Evolutionary conservation across 2,888 invertebrate genomes (phyloP), one percentile per base, ranked within the genome.

Genomic region (Sinotaia quadrata): DNA sequence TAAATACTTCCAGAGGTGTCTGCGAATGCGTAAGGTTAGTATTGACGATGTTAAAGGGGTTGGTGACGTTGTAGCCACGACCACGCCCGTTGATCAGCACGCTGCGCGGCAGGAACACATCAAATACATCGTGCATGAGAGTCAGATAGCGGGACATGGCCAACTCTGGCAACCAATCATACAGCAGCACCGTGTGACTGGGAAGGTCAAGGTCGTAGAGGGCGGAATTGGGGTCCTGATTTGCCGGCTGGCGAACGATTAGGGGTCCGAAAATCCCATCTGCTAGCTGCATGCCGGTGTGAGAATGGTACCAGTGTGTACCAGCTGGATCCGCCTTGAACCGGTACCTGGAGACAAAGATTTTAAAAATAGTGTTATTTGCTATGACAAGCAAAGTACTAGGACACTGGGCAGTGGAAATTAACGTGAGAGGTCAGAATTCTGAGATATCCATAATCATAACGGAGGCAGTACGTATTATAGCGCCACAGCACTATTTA

Each of bases 131-230:
- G 84, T 95, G 94, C 85, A 96, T 96, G 27, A 92, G 91, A 0
- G 93, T 90, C 87, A 95, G 95, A 88, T 93, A 93, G 18, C 21
- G 15, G 5, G 56, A 24, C 68, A 68, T 51, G 41, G 61, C n/a
- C 33, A 63, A 54, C 1, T 92, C 91, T n/a, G 92, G 90, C 47
- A 93, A 91, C 96, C 96, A 96, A 88, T 96, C 96, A 84, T 94
- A 94, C 78, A 96, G 89, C 27, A 95, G 86, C 89, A 95, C 91
- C 2, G 94, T 93, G 87, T 96, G 96, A 0, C 95, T 95, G 0
- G 95, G 94, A 79, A 95, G 89, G 90, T 96, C 96, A 84, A 93
- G 94, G 88, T 96, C 95, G 86, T 96, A 96, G 24, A 95, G 89
- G 85, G 94, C 91, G 78, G 93, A 94, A 89, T 95, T 95, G 56